Conservation (phyloP, 2,888 invertebrate species). For the Heliconius aoede region DNA sequence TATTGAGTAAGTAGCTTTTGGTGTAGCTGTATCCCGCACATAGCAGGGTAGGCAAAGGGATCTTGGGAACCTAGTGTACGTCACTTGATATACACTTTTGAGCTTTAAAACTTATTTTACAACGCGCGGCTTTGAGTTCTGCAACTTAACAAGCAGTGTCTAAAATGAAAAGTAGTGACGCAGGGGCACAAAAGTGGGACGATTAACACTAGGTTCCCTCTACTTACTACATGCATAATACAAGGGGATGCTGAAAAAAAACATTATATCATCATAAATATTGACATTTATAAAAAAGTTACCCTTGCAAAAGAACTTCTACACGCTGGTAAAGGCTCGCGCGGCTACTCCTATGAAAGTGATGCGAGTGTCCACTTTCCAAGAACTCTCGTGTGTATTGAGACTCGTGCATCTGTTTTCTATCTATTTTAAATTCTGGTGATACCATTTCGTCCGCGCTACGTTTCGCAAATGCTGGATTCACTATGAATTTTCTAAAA, state of each 20-base stretch:
- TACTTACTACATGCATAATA: neutral
- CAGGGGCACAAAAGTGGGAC: too few species aligned
- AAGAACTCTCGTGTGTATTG: constrained; percentile 71
- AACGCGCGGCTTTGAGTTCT: too few species aligned
- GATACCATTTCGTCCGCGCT: constrained; percentile 61
- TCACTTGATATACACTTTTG: too few species aligned
- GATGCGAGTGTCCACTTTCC: constrained; percentile 65
- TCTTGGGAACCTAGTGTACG: too few species aligned
- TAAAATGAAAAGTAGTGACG: too few species aligned
- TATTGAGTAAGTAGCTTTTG: too few species aligned
- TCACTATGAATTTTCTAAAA: constrained; percentile 76
- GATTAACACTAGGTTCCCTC: neutral
- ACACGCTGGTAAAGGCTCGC: constrained; percentile 86
- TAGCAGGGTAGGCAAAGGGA: too few species aligned
- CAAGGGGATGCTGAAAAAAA: neutral
- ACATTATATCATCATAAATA: neutral
- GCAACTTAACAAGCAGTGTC: too few species aligned
- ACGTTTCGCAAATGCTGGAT: constrained; percentile 80
- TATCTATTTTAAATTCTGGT: constrained; percentile 69
- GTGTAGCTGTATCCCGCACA: too few species aligned
- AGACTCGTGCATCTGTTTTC: constrained; percentile 75
- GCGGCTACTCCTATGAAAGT: constrained; percentile 86
- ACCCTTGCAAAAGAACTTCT: constrained; percentile 86
- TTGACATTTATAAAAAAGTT: constrained; percentile 29
- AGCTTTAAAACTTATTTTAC: too few species aligned